Evolutionary conservation across 2,888 invertebrate species (phyloP), one percentile per base, ranked within the genome.

Genomic region (Eurois occulta): DNA sequence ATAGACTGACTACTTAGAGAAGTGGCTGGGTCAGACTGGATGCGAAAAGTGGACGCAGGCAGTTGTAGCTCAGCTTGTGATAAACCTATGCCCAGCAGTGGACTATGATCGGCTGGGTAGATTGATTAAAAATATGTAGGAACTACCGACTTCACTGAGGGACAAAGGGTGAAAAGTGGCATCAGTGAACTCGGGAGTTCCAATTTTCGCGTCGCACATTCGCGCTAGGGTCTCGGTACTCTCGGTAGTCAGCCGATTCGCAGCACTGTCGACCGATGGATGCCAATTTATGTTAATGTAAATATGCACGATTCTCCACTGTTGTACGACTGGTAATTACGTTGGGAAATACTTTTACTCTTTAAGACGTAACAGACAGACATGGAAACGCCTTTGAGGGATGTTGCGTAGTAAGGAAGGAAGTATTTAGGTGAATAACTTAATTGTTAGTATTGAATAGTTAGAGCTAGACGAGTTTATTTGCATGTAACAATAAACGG

Each of bases 311-410:
- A 89, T 85, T 88, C 75, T 86, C 60, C 52, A 52, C 52, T 72
- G 80, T 84, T 84, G 87, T 87, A 81, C 83, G 80, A 85, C 82
- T 80, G 62, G 84, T 86, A 90, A 92, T 92, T 92, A 89, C 86
- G 85, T 86, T 88, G 87, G 85, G 87, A 90, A 91, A 90, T 81
- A 83, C 82, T 86, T 86, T 86, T 84, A 80, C 81, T 80, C 67
- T 85, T 75, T 75, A 58, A 83, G 86, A 75, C 64, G 86, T 82
- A 79, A 78, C 70, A 75, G 88, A 80, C 70, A 74, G 79, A 81
- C 71, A 55, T 81, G 81, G 75, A 83, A 89, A 81, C 80, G 77
- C 73, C 69, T 86, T n/a, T 73, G 66, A 62, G 76, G 77, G 76
- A 75, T 77, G 74, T 79, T 77, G 69, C 71, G 71, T 70, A 43